Conservation (phyloP, 92 coral and sea anemone species). For the Parazoanthus swiftii region DNA sequence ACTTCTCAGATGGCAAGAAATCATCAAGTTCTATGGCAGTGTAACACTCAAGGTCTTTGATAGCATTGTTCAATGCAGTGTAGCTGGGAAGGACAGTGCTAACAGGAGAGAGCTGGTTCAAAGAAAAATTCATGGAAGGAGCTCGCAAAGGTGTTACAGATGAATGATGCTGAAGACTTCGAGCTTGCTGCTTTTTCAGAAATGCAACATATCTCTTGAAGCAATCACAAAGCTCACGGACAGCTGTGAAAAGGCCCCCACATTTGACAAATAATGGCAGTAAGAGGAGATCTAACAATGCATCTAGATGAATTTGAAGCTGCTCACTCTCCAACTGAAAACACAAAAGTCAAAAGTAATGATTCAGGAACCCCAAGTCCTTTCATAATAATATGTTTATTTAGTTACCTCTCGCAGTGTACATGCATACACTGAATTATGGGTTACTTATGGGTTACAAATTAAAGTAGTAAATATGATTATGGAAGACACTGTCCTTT, state of each 20-base stretch:
- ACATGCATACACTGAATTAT: too few species aligned
- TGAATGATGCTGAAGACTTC: conserved; percentile 13
- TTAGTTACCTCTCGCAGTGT: too few species aligned
- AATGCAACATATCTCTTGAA: conserved; percentile 12
- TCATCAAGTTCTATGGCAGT: background rate
- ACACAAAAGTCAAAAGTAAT: background rate
- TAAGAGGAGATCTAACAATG: background rate
- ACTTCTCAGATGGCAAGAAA: background rate
- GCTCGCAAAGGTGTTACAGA: conserved; percentile 7
- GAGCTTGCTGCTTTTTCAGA: conserved; percentile 15
- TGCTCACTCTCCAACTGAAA: conserved; percentile 8
- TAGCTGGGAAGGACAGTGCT: conserved; percentile 9
- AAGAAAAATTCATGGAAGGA: conserved; percentile 2
- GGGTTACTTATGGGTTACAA: too few species aligned
- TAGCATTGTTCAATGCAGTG: background rate
- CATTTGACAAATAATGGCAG: conserved; percentile 11
- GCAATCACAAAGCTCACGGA: conserved; percentile 13
- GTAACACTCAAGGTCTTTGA: background rate
- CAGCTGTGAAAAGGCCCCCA: conserved; percentile 9
- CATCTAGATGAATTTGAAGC: conserved; percentile 5
- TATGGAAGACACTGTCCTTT: too few species aligned
- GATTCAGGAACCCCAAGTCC: too few species aligned
- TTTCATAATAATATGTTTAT: too few species aligned
- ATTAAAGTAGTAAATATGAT: too few species aligned
- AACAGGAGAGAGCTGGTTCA: conserved; percentile 1